phyloP scores from a whole-genome alignment of 2,888 invertebrate genomes.

The Apodemia mormo region DNA sequence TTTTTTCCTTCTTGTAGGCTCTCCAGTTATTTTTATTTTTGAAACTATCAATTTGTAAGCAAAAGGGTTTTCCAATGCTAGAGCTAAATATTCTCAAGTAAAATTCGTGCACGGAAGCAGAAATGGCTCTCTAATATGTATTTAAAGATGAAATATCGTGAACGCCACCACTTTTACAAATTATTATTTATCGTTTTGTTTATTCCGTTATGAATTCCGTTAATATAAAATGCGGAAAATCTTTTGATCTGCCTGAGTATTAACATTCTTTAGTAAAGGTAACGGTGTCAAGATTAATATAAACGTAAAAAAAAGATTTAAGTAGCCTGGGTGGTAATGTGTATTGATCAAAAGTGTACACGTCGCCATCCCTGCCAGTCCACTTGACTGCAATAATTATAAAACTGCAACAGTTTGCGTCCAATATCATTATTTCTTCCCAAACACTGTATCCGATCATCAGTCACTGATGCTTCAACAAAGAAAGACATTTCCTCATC shows the following conservation, averaged over 20 bases:
- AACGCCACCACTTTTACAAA: not conserved
- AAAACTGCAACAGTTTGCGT: too few relatives aligned
- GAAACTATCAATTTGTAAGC: not conserved
- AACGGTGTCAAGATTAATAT: not conserved
- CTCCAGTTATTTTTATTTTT: too few relatives aligned
- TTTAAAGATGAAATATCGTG: constrained; percentile 5
- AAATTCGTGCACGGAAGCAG: not conserved
- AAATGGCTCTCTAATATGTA: not conserved
- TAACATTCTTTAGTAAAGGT: not conserved
- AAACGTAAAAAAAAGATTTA: too few relatives aligned
- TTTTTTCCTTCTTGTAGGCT: too few relatives aligned
- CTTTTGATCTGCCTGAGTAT: not conserved
- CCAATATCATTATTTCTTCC: too few relatives aligned
- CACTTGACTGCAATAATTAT: too few relatives aligned
- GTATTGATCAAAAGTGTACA: too few relatives aligned
- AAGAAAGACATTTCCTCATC: too few relatives aligned
- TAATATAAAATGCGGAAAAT: not conserved
- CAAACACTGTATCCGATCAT: too few relatives aligned
- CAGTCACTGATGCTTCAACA: too few relatives aligned
- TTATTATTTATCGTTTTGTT: constrained; percentile 2
- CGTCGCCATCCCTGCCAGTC: too few relatives aligned
- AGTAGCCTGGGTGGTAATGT: too few relatives aligned
- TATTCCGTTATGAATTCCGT: not conserved
- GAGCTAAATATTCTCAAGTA: not conserved
- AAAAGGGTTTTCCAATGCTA: not conserved